phyloP scores from a whole-genome alignment of 1,140 invertebrate genomes.

The Dolichoris vasculosae region DNA sequence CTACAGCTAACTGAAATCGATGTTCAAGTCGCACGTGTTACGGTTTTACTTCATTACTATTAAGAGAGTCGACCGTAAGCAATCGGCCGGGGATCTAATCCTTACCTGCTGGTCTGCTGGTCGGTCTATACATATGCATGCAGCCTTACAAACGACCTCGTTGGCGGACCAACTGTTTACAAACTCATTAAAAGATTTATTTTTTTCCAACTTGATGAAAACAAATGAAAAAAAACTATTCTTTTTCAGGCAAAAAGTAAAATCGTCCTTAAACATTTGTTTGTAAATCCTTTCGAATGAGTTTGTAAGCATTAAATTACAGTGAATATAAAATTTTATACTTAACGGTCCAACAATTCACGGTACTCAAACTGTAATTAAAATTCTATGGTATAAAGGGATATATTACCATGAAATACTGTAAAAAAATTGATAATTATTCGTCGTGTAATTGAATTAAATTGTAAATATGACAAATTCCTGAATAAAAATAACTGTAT shows the following conservation, averaged over 20 bases:
- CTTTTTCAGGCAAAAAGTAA: background rate
- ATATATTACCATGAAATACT: too few species aligned
- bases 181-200: slow-evolving; percentile 3
- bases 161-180: background rate
- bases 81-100: background rate
- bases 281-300: background rate
- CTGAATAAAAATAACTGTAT: too few species aligned
- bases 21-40: too few species aligned
- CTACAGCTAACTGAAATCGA: too few species aligned
- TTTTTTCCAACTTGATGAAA: background rate
- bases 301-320: background rate
- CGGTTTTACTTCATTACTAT: background rate
- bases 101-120: background rate
- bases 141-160: background rate
- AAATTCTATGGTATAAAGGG: too few species aligned
- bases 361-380: too few species aligned
- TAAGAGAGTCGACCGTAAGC: background rate
- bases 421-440: too few species aligned
- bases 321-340: background rate
- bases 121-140: background rate
- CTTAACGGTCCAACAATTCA: too few species aligned
- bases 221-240: background rate
- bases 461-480: too few species aligned
- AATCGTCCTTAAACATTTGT: background rate
- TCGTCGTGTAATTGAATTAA: too few species aligned